Percentiles rank a stretch among this genome's conserved stretches.
Conservation (phyloP, 2,113 vertebrate genomes). For the Rhynchomys soricoides region DNA sequence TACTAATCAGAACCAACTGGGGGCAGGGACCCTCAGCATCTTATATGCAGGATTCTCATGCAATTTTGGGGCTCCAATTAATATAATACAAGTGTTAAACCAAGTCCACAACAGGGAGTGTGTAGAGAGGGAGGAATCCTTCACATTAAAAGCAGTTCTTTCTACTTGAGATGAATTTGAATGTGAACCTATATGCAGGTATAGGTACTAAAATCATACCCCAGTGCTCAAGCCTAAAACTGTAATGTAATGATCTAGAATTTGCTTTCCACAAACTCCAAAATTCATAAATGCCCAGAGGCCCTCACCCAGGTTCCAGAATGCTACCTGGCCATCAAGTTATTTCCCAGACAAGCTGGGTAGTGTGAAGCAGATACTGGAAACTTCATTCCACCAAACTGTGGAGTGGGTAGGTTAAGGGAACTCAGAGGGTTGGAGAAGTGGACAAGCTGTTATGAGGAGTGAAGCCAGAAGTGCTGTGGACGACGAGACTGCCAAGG, state of each 20-base stretch:
- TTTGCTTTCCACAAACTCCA: not conserved
- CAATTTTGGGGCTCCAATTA: too few species aligned
- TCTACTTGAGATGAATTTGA: not conserved
- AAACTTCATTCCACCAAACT: not conserved
- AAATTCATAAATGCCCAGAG: not conserved
- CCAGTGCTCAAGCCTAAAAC: not conserved
- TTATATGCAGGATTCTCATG: too few species aligned
- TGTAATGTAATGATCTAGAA: not conserved
- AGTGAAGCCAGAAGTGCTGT: not conserved
- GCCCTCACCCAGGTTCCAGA: not conserved
- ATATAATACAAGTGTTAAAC: too few species aligned
- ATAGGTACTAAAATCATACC: not conserved
- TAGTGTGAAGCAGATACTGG: not conserved
- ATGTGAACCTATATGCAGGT: not conserved
- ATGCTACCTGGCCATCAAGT: not conserved
- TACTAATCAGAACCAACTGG: too few species aligned
- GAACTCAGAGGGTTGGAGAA: not conserved
- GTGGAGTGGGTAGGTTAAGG: not conserved
- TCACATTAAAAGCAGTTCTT: not conserved
- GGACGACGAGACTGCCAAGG: not conserved
- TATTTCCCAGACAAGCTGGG: not conserved
- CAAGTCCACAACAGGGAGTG: not conserved
- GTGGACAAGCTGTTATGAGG: too few species aligned
- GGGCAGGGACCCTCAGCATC: too few species aligned
- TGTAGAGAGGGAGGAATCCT: not conserved